phyloP scores from a whole-genome alignment of 2,888 invertebrate species.

The Aethes cnicana region DNA sequence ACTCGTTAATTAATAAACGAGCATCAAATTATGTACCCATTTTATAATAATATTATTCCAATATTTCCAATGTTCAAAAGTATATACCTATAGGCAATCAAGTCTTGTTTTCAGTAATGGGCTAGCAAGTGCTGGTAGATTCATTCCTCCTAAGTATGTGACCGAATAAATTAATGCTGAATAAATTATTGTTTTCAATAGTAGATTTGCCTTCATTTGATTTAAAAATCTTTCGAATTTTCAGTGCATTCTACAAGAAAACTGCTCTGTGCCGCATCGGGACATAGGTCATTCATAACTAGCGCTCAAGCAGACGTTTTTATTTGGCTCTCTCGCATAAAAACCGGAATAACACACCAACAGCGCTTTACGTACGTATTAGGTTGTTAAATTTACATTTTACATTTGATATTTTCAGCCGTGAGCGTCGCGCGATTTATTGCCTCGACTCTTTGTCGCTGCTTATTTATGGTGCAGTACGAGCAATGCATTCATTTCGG shows the following conservation, averaged over 20 bases:
- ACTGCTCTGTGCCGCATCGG: conserved; percentile 51
- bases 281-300: conserved; percentile 76
- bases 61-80: no score
- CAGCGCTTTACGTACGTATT: conserved; percentile 73
- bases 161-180: no score
- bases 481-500: conserved; percentile 2
- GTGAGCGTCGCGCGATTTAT: conserved; percentile 74
- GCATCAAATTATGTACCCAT: no score
- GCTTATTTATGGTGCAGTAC: conserved; percentile 4
- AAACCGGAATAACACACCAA: conserved; percentile 78
- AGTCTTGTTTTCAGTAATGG: no score
- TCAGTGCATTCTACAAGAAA: conserved; percentile 41
- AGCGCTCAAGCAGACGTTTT: conserved; percentile 71
- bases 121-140: no score
- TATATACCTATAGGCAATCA: no score
- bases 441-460: conserved; percentile 38
- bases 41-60: no score
- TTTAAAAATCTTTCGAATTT: no score
- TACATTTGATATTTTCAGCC: conserved; percentile 78
- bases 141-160: no score
- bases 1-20: no score
- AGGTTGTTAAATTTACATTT: conserved; percentile 81
- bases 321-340: conserved; percentile 72
- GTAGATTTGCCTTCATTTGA: no score
- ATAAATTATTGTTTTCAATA: no score